Base-by-base conservation (phyloP, 2,113 vertebrate species). In the Centropus unirufus region DNA sequence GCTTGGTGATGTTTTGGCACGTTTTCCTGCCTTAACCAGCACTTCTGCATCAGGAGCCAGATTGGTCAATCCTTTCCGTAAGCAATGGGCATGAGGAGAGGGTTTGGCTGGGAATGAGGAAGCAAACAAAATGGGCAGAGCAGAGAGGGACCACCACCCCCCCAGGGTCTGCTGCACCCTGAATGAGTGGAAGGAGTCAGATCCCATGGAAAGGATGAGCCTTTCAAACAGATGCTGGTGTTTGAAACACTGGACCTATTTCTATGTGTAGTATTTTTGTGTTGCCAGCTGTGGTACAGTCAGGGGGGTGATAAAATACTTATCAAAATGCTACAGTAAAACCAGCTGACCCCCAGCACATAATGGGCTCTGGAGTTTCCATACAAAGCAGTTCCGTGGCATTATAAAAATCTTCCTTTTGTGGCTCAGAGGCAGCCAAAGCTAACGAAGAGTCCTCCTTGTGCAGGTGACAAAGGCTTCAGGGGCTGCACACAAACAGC, bases 11-110 rank as follows among this genome's bases (percentile, higher is more conserved):
- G 14, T 27, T 58, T 54, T 83, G 93, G 79, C 79, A 66, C 0
- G 0, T 77, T 40, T 54, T 62, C 75, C 58, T 66, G 55, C 75
- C 55, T 62, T 64, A 69, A n/a, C 86, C 58, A 52, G 86, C 0
- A 0, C 21, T 79, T 73, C 74, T 58, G n/a, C 0, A 0, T 36
- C 14, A 3, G 52, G 8, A 87, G 32, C 20, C 26, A 44, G 42
- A 29, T 36, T 32, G 59, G 89, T 46, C 4, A 23, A 49, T 52
- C 69, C 69, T 42, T 84, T 57, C 70, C 27, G 1, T 22, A 47
- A 81, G 54, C 0, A 0, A 72, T 30, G 78, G 55, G 57, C 47
- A 70, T 0, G 11, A 76, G 23, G 1, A 4, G 49, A 86, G 30
- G 29, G 23, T 68, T 78, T 63, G 36, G 32, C 47, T 75, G 46